Base-by-base conservation (phyloP, 2,113 vertebrate species). In the Centropus unirufus region DNA sequence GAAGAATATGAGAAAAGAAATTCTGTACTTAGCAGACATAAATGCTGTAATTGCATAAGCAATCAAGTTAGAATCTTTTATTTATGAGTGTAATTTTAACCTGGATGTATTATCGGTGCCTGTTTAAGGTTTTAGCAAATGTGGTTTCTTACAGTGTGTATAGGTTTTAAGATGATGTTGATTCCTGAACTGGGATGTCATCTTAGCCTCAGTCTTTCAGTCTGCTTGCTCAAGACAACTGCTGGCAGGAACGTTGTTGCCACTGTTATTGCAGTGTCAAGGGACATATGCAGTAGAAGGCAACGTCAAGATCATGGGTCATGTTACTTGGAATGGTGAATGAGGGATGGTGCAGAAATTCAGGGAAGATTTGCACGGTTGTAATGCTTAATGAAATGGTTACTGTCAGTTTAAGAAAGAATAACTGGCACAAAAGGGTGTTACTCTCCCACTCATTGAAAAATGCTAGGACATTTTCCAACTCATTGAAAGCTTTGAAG, bases 381-480 rank as follows among this genome's bases (percentile, higher is more conserved):
- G 12, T 78, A 72, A 68, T 42, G 29, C 36, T 83, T 59, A 55
- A 47, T 51, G 21, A 63, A 94, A 51, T 47, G 20, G 19, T 81
- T 70, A 40, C 39, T 81, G 20, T 51, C 61, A 75, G 47, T 81
- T 86, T 78, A 83, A 74, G 52, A 89, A 59, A 83, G 52, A 84
- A 55, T 46, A 69, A 67, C 46, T 95, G 63, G 19, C 51, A 81
- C 74, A 75, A 83, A 82, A 84, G 79, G 19, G 32, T 84, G 42
- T 74, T 80, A 49, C 16, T 74, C 39, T 95, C 47, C 34, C 61
- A 68, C 36, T 91, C 52, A 72, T 87, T 87, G 87, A 82, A 92
- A 87, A 91, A 67, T 52, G 75, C 54, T 73, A 86, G 54, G 5
- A 83, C 67, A 94, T 91, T 79, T 96, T 91, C 70, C 78, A 96